Evolutionary conservation across 2,888 invertebrate species (phyloP), one percentile per base, ranked within the genome.

Genomic region (Hedya salicella): DNA sequence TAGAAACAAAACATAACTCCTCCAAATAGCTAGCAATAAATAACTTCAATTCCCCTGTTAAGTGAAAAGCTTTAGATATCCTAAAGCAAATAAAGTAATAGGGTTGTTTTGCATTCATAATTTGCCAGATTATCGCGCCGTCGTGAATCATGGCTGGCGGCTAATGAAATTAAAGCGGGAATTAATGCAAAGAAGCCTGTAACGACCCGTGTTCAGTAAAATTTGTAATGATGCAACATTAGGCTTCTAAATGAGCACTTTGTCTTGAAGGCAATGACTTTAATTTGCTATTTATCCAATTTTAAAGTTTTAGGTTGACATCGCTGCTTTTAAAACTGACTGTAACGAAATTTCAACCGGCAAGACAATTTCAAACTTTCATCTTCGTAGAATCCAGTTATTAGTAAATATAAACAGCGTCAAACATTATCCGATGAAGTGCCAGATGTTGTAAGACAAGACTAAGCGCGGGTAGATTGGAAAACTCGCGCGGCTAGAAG

Each of bases 121-220:
- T 76, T 75, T 64, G 70, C 56, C 39, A 70, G 72, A 76, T 74
- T 71, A 71, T 73, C 72, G 63, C 69, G 69, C 70, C 68, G 69
- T 71, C 69, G 62, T 75, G 73, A 75, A 74, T 75, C 72, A 78
- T 70, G 73, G 52, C 64, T 14, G 53, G 16, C 17, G 46, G 48
- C 36, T 70, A 71, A 73, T 73, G 70, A 72, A 73, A 76, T 75
- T 73, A 76, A 70, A 75, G 69, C 72, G 69, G 71, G 72, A 74
- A 78, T 78, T 72, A 73, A 75, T 73, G 69, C 73, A 69, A 76
- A 73, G 74, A 72, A 73, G 71, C 59, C 68, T 49, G 68, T 48
- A 69, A 66, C 66, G 65, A 57, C 59, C 52, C 57, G 52, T 59
- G 14, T 63, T 52, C 53, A 67, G 59, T 66, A 61, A 49, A 46